These are phyloP conservation scores for Eulemur rubriventer DNA, from an alignment of 2,797 vertebrate species.

Conservation along the genomic window DNA sequence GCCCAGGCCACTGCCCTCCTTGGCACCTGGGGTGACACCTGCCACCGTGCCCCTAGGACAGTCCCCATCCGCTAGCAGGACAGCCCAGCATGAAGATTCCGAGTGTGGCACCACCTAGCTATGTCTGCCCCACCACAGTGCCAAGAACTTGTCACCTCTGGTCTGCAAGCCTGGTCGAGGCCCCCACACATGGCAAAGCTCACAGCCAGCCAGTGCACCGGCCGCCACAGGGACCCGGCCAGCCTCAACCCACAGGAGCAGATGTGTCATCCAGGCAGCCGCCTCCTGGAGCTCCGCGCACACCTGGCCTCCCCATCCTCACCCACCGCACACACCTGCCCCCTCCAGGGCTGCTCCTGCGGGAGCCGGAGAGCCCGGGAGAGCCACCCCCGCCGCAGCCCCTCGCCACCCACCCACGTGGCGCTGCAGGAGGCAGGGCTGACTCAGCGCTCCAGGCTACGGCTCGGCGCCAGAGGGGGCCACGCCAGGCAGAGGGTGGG, in stretches of 20 bases:
- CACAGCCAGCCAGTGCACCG: accelerated
- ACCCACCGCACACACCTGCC: background rate
- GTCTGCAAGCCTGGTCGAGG: background rate
- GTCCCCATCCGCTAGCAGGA: background rate
- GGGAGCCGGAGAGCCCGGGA: background rate
- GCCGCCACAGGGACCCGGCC: accelerated
- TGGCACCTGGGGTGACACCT: background rate
- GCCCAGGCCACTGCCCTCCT: background rate
- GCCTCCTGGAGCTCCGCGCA: accelerated
- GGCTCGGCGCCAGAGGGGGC: accelerated
- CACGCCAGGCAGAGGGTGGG: background rate
- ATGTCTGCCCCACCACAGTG: background rate
- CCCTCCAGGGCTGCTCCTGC: background rate
- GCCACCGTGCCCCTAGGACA: background rate
- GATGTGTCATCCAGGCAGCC: background rate
- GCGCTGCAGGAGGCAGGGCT: background rate
- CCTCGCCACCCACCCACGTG: background rate
- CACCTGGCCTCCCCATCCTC: too few species aligned
- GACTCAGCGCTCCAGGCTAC: background rate
- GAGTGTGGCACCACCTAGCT: background rate
- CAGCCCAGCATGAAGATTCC: background rate
- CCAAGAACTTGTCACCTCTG: background rate
- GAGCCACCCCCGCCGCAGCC: background rate
- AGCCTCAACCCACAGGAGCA: background rate
- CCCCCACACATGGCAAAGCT: background rate